phyloP scores from a whole-genome alignment of 2,113 vertebrate genomes.

The Sula dactylatra region DNA sequence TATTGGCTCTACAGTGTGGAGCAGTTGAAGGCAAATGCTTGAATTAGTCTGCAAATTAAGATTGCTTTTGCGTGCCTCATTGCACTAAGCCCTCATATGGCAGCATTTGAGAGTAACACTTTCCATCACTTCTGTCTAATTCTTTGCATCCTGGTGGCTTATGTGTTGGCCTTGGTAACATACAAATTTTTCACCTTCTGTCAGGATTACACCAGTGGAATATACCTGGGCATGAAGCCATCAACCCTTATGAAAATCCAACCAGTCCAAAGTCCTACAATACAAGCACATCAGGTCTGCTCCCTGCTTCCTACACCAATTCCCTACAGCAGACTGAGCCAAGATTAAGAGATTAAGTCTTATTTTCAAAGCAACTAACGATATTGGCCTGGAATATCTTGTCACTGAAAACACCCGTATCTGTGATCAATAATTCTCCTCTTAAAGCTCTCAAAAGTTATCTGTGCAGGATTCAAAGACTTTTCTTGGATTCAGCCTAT shows the following conservation, averaged over 20 bases:
- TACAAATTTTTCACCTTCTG: background rate
- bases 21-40: background rate
- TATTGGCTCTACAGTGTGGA: fast-evolving
- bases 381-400: background rate
- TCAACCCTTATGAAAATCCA: background rate
- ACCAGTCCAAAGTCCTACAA: background rate
- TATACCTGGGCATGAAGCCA: background rate
- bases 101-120: background rate
- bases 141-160: background rate
- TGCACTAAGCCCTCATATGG: background rate
- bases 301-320: background rate
- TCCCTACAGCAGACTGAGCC: background rate
- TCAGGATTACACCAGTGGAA: background rate
- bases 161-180: background rate
- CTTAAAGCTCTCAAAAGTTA: background rate
- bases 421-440: background rate
- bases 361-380: background rate
- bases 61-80: background rate
- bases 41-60: background rate
- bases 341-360: background rate
- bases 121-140: background rate
- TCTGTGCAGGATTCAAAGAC: background rate
- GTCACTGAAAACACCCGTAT: background rate
- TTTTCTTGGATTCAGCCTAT: background rate
- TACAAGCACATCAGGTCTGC: background rate